Evolutionary conservation across 2,113 vertebrate species (phyloP).

Genomic region (Andinoacara biseriatus): DNA sequence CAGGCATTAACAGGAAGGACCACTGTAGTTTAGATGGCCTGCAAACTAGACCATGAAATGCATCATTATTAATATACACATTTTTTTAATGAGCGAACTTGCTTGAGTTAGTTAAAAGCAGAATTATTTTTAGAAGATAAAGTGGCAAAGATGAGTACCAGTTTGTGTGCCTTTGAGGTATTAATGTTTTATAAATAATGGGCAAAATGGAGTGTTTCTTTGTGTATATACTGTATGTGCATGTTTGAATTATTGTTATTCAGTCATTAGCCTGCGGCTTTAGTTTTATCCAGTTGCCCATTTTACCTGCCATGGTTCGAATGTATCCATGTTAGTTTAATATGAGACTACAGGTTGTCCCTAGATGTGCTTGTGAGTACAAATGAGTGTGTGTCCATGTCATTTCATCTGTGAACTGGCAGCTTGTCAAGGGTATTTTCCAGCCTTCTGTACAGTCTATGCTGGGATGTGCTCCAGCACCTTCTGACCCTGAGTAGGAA

Average conservation of each 20-base stretch:
- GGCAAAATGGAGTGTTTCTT: neutral
- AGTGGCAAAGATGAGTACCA: neutral
- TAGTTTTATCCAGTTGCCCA: slow-evolving; percentile 16
- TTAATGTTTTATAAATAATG: neutral
- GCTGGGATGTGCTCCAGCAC: slow-evolving; percentile 44
- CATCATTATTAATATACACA: slow-evolving; percentile 7
- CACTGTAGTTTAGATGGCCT: neutral
- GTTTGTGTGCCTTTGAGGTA: neutral
- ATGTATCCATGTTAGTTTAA: neutral
- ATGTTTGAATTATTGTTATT: neutral
- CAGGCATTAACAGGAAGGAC: neutral
- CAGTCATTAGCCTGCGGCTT: neutral
- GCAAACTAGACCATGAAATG: slow-evolving; percentile 15
- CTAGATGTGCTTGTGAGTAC: slow-evolving; percentile 22
- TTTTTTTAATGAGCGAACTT: neutral
- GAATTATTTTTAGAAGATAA: slow-evolving; percentile 1
- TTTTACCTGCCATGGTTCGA: slow-evolving; percentile 18
- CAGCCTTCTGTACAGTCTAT: slow-evolving; percentile 26
- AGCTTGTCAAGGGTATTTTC: slow-evolving; percentile 50
- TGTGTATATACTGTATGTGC: neutral
- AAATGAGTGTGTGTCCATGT: slow-evolving; percentile 23
- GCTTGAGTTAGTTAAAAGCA: neutral
- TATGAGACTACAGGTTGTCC: slow-evolving; percentile 16
- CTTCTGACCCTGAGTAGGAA: slow-evolving; percentile 37
- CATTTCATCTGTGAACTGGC: slow-evolving; percentile 50